phyloP scores from a whole-genome alignment of 35 echinoderm and acorn worm genomes.

The Chiridota heheva region DNA sequence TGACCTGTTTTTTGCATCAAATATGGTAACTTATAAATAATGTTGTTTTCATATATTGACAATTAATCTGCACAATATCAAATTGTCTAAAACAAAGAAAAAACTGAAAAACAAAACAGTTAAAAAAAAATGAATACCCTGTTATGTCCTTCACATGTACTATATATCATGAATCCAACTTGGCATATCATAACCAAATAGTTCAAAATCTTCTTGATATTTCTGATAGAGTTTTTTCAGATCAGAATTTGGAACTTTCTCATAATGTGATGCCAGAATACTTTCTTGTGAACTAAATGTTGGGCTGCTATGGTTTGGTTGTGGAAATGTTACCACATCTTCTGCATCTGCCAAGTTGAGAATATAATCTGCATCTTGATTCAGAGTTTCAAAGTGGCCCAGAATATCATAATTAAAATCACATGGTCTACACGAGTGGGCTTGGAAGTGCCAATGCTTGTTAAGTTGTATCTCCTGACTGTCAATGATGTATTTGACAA shows the following conservation, averaged over 20 bases:
- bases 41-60: no score
- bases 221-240: constrained; percentile 67
- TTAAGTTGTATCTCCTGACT: not conserved
- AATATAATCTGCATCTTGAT: constrained; percentile 71
- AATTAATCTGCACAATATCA: no score
- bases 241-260: constrained; percentile 42
- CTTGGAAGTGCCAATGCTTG: constrained; percentile 60
- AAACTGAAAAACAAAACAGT: no score
- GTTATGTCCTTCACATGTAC: no score
- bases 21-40: no score
- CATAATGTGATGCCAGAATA: constrained; percentile 61
- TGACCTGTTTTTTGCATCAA: no score
- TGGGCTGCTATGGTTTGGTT: constrained; percentile 67
- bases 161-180: no score
- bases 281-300: constrained; percentile 74
- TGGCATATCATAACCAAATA: constrained; percentile 97
- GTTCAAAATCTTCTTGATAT: constrained; percentile 71
- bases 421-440: constrained; percentile 65
- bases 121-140: no score
- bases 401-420: constrained; percentile 86
- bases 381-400: constrained; percentile 87
- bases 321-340: constrained; percentile 59
- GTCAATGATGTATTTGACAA: constrained; percentile 60
- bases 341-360: constrained; percentile 38
- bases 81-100: no score